Evolutionary conservation across 2,113 vertebrate species (phyloP).

Genomic region (Scortum barcoo): DNA sequence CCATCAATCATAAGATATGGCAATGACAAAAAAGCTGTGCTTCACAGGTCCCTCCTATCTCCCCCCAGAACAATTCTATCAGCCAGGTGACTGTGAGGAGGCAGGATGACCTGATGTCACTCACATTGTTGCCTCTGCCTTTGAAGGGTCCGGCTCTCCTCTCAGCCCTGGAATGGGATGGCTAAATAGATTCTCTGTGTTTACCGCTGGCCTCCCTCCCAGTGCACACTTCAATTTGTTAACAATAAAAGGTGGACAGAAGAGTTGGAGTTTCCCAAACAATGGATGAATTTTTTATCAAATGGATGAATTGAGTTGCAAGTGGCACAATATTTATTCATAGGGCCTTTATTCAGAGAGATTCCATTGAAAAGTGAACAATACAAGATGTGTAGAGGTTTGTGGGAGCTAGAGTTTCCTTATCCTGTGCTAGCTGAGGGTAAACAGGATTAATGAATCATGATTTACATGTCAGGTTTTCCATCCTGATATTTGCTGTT

Average conservation of each 20-base stretch:
- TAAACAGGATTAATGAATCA: slow-evolving; percentile 5
- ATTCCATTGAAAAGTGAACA: slow-evolving; percentile 61
- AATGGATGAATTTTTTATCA: slow-evolving; percentile 97
- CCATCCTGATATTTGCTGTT: not conserved
- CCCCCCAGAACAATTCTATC: slow-evolving; percentile 96
- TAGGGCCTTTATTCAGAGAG: slow-evolving; percentile 77
- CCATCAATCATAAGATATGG: slow-evolving; percentile 99
- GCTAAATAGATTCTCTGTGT: slow-evolving; percentile 97
- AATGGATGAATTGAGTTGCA: slow-evolving; percentile 90
- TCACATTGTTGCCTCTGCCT: slow-evolving; percentile 95
- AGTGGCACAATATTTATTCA: slow-evolving; percentile 90
- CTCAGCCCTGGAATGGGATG: slow-evolving; percentile 91
- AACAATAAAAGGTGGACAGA: slow-evolving; percentile 93
- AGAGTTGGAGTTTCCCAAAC: slow-evolving; percentile 89
- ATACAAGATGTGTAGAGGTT: slow-evolving; percentile 51
- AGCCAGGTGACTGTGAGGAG: slow-evolving; percentile 94
- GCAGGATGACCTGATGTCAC: slow-evolving; percentile 95
- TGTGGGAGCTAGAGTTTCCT: not conserved
- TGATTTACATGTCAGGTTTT: slow-evolving; percentile 2
- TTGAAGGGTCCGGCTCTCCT: slow-evolving; percentile 92
- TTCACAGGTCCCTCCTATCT: slow-evolving; percentile 92
- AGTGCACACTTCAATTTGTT: slow-evolving; percentile 95
- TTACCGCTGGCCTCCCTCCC: slow-evolving; percentile 89
- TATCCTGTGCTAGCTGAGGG: not conserved
- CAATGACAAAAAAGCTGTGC: slow-evolving; percentile 95